A percentile compares a stretch with the other conserved stretches of the same genome.
Evolutionary conservation across 2,888 invertebrate genomes (phyloP).

Genomic region (Pachydiplax longipennis): DNA sequence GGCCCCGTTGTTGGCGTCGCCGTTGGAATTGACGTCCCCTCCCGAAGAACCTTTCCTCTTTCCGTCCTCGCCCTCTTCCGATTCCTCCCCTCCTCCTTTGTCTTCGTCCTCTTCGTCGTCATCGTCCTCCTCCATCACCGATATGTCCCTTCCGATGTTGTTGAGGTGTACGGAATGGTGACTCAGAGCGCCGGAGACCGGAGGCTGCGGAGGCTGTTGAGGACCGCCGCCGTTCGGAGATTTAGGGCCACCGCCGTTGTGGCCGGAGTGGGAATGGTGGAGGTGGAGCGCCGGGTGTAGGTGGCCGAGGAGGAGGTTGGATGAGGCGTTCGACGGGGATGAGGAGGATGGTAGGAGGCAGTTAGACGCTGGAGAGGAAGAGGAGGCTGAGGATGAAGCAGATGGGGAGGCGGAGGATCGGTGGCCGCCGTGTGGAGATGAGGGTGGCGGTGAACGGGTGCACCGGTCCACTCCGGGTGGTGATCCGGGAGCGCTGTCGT

Average conservation of each 20-base stretch:
- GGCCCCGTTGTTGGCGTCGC: constrained; percentile 56
- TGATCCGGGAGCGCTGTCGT: neutral
- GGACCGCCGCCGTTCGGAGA: constrained; percentile 45
- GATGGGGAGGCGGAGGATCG: constrained; percentile 15
- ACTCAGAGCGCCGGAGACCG: neutral
- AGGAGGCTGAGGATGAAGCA: constrained; percentile 14
- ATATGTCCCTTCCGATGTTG: constrained; percentile 46
- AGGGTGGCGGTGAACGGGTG: neutral
- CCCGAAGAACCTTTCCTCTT: constrained; percentile 47
- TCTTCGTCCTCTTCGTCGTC: neutral
- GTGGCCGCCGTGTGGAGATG: constrained; percentile 15
- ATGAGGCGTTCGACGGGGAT: neutral
- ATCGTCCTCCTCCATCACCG: constrained; percentile 3
- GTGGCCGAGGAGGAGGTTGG: neutral
- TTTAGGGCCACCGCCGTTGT: constrained; percentile 50
- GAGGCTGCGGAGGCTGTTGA: constrained; percentile 46
- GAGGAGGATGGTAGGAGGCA: constrained; percentile 25
- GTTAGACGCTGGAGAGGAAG: constrained; percentile 16
- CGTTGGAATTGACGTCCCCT: constrained; percentile 51
- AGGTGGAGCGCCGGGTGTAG: constrained; percentile 12
- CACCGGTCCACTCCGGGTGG: neutral
- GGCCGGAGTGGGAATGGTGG: neutral
- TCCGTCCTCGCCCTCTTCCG: neutral
- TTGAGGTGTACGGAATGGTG: neutral
- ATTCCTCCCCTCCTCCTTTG: neutral